Conservation (phyloP, 2,888 invertebrate species). For the Baccha elongata region DNA sequence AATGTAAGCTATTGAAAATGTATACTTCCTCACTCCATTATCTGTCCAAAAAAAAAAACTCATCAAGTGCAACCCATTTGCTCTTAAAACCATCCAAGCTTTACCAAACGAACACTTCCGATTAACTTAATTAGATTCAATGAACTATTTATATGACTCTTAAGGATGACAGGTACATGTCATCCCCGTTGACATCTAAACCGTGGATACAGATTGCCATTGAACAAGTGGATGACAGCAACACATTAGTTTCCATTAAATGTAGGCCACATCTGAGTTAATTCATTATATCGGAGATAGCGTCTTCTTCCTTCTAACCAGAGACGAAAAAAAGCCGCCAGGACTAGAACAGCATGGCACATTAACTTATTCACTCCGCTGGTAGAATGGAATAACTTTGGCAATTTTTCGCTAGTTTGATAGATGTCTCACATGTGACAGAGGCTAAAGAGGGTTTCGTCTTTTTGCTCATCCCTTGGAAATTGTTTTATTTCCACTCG, state of each 20-base stretch:
- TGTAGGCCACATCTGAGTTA: conserved; percentile 73
- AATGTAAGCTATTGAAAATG: too few relatives aligned
- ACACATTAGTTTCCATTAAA: conserved; percentile 74
- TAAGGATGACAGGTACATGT: conserved; percentile 71
- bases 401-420: conserved; percentile 74
- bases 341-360: conserved; percentile 53
- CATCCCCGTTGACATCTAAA: conserved; percentile 19
- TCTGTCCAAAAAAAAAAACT: too few relatives aligned
- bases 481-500: conserved; percentile 73
- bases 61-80: conserved; percentile 1
- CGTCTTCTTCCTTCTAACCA: conserved; percentile 3
- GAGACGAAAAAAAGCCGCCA: conserved; percentile 3
- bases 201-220: conserved; percentile 34
- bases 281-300: conserved; percentile 59
- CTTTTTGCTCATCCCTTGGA: conserved; percentile 25
- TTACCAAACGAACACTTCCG: conserved; percentile 55
- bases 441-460: conserved; percentile 58
- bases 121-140: conserved; percentile 72
- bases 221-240: conserved; percentile 72
- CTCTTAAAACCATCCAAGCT: neutral
- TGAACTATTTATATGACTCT: conserved; percentile 59
- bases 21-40: too few relatives aligned
- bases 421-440: conserved; percentile 74
- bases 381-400: conserved; percentile 63
- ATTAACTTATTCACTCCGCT: conserved; percentile 72